phyloP scores from a whole-genome alignment of 2,113 vertebrate genomes.

The Mobula hypostoma region DNA sequence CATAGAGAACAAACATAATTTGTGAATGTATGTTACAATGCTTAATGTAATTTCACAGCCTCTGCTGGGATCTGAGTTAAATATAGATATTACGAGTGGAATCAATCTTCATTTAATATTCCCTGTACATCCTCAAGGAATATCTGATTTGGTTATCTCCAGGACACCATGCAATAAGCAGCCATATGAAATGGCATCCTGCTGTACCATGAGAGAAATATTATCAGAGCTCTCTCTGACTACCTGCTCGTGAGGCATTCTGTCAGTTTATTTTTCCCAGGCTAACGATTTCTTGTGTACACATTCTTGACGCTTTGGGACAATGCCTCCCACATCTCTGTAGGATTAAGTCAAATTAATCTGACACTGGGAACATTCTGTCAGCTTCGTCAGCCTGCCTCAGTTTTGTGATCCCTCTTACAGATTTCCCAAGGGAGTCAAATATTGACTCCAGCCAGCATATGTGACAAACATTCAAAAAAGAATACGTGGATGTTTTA shows the following conservation, averaged over 20 bases:
- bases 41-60: background rate
- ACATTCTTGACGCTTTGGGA: background rate
- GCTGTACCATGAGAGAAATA: background rate
- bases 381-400: background rate
- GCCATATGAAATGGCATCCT: background rate
- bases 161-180: background rate
- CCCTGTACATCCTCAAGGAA: background rate
- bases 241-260: too few species aligned
- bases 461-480: background rate
- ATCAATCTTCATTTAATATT: conserved; percentile 10
- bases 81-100: background rate
- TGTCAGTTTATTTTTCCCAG: background rate
- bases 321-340: background rate
- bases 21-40: background rate
- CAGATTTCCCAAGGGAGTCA: background rate
- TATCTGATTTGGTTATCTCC: background rate
- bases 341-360: background rate
- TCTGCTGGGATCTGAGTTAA: background rate
- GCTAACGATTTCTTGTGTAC: background rate
- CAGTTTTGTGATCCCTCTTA: background rate
- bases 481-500: background rate
- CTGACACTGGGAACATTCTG: background rate
- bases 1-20: background rate
- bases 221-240: background rate
- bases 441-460: background rate